Evolutionary conservation across 2,888 invertebrate genomes (phyloP).

Genomic region (Drosophila koepferae): DNA sequence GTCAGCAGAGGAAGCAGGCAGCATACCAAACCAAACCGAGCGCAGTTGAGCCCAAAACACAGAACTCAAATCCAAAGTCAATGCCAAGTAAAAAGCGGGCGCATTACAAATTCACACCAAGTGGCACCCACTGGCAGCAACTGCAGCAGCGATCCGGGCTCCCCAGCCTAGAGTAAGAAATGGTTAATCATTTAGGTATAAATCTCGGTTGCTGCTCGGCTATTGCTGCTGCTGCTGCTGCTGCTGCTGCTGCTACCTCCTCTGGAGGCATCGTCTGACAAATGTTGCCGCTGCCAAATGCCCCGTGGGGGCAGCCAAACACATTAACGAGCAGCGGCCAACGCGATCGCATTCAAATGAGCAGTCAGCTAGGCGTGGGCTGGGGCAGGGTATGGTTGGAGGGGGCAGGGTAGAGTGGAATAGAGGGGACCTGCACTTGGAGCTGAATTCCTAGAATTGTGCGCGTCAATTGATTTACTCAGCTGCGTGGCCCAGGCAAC

Average conservation of each 20-base stretch:
- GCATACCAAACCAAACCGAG: conserved; percentile 33
- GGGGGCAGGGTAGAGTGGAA: rapidly evolving
- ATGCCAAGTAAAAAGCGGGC: conserved; percentile 61
- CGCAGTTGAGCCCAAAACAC: conserved; percentile 11
- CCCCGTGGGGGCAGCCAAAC: conserved; percentile 67
- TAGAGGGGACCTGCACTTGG: conserved; percentile 21
- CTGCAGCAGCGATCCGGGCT: conserved; percentile 1
- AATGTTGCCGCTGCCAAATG: conserved; percentile 64
- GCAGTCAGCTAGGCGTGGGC: conserved; percentile 32
- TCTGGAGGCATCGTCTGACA: conserved; percentile 41
- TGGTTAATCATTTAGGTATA: conserved; percentile 81
- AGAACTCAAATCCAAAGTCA: conserved; percentile 47
- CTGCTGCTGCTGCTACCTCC: conserved; percentile 17
- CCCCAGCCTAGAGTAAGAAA: conserved; percentile 60
- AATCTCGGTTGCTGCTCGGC: conserved; percentile 51
- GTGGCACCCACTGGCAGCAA: conserved; percentile 67
- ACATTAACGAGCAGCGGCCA: conserved; percentile 60
- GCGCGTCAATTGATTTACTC: conserved; percentile 85
- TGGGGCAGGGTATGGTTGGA: background rate
- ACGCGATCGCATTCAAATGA: conserved; percentile 70
- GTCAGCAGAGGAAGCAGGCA: conserved; percentile 55
- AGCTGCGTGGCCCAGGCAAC: conserved; percentile 76
- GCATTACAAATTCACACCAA: conserved; percentile 80
- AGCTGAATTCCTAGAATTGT: conserved; percentile 84
- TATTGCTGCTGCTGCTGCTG: conserved; percentile 12